Evolutionary conservation across 2,888 invertebrate genomes (phyloP), one percentile per base, ranked within the genome.

Genomic region (Beris morrisii): DNA sequence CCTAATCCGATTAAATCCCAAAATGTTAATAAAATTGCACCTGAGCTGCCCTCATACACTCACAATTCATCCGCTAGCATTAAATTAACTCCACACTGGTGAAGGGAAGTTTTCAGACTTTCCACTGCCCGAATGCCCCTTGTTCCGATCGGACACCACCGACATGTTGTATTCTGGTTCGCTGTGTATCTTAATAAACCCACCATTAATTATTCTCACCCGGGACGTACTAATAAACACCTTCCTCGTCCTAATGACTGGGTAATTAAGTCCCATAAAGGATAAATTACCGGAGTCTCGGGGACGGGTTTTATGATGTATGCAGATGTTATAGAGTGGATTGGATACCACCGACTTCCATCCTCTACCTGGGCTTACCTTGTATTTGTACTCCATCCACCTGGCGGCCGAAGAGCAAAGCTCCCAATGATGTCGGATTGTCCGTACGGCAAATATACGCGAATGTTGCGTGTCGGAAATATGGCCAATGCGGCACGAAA

Each of bases 161-260:
- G 38, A 38, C 9, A 1, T 38, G 38, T 7, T 38, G 38, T 38
- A 38, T 9, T 38, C 38, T 38, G 38, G 7, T 38, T 38, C 38
- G 55, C 5, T 13, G 43, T 50, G 38, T 45, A 54, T 64, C 53
- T 64, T 54, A 50, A 64, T 64, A 64, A 64, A 54, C 32, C 32
- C 54, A 22, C 52, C 64, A 56, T 64, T 55, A 64, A 64, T 64
- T 64, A 64, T 64, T 64, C 55, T 55, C 64, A 71, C 71, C 70
- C 71, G 71, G 70, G 72, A 72, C 71, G 70, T 67, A 71, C 72
- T 72, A 72, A 72, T 72, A 72, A 72, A 72, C 72, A 72, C 71
- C 72, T 71, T 70, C 69, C 71, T 69, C 70, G 69, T 67, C 70
- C 70, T 72, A 71, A 71, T 71, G 71, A 71, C 69, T 68, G 65